These are phyloP conservation scores for Serinus canaria DNA, from an alignment of 2,113 vertebrate species.

Conservation along the genomic window DNA sequence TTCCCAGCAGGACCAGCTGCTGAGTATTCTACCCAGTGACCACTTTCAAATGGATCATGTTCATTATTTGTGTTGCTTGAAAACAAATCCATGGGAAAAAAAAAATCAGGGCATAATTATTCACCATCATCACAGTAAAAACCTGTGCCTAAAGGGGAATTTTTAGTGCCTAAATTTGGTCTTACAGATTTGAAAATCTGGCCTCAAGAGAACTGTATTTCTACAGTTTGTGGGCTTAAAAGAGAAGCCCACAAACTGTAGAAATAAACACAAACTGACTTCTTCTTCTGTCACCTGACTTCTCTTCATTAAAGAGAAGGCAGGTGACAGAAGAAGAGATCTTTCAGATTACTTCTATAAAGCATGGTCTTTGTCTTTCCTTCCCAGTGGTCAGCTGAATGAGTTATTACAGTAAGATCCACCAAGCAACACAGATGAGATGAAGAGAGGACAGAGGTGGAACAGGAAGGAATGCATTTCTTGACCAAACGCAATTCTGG, in stretches of 20 bases:
- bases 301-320: neutral
- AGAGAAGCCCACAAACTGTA: too few species aligned
- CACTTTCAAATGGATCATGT: neutral
- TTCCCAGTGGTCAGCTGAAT: neutral
- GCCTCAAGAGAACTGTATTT: neutral
- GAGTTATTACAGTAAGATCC: neutral
- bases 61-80: neutral
- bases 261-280: too few species aligned
- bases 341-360: neutral
- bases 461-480: neutral
- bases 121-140: rapidly evolving
- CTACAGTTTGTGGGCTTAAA: neutral
- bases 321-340: neutral
- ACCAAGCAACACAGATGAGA: neutral
- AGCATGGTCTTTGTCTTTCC: neutral
- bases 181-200: neutral
- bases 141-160: neutral
- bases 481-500: neutral
- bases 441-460: neutral
- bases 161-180: neutral
- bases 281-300: too few species aligned
- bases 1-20: neutral
- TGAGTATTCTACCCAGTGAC: neutral
- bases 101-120: neutral
- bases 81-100: neutral